Base-by-base conservation (phyloP, 2,888 invertebrate species). In the Apoda limacodes region DNA sequence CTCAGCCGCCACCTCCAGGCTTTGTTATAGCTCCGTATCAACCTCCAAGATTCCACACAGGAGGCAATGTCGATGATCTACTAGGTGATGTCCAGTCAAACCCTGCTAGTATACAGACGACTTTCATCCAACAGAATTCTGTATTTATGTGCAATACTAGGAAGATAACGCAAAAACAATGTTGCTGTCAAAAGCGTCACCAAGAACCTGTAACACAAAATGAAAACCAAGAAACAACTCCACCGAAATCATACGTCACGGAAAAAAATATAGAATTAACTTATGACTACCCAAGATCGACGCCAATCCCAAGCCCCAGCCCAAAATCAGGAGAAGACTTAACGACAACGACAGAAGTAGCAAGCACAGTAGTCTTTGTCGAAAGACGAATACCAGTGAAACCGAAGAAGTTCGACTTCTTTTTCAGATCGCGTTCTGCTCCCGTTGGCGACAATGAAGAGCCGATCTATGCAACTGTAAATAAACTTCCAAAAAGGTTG, bases 61-160 rank as follows among this genome's bases (percentile, higher is more conserved):
- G 85, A 7, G 87, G 87, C 0, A 88, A 88, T 50, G 68, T 89
- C 22, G 88, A 89, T 45, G 86, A 88, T 38, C 63, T 89, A 23
- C 63, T 89, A 0, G 85, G 87, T 34, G 88, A 89, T 38, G 87
- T 88, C 4, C 86, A 88, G 52, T 82, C 84, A 1, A 43, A 56
- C 20, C 66, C 76, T 0, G 33, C 46, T 2, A 56, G 65, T 0
- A 66, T 76, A 42, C 76, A 76, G 35, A 74, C 78, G 2, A 78
- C 78, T 1, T 71, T 56, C 43, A 78, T 80, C 30, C 76, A 80
- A 45, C 76, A 80, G 40, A 81, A 82, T 43, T 80, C 81, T 0
- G 71, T 78, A 13, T 72, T 81, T 44, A 78, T 82, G 75, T 82
- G 81, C 46, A 81, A 80, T 37, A 81, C 81, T 0, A 63, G 60